These are phyloP conservation scores for Heliconius himera DNA, from an alignment of 1,140 invertebrate genomes.

Conservation along the genomic window DNA sequence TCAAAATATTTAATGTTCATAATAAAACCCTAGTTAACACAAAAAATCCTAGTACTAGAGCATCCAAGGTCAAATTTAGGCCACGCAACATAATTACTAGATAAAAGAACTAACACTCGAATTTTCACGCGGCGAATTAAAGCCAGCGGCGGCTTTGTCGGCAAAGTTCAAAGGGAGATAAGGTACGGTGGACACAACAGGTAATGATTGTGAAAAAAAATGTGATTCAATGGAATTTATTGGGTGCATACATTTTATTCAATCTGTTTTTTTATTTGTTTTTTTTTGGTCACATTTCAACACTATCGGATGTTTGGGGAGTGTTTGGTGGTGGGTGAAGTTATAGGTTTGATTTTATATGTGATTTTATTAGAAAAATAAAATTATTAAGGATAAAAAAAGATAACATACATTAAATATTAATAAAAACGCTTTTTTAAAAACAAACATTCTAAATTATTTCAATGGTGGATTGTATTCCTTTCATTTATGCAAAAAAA, in stretches of 20 bases:
- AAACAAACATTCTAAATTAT: no score
- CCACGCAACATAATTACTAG: conserved; percentile 44
- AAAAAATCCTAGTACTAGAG: neutral
- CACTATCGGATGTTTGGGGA: no score
- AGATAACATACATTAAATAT: no score
- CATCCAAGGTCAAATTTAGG: conserved; percentile 43
- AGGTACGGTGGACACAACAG: conserved; percentile 44
- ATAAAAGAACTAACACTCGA: conserved; percentile 50
- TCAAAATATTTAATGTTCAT: no score
- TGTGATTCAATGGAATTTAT: conserved; percentile 15
- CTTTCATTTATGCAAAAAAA: no score
- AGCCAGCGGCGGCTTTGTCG: conserved; percentile 66
- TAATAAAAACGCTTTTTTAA: no score
- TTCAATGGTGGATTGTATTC: no score
- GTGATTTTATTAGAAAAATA: no score
- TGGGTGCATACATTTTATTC: neutral
- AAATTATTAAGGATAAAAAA: no score
- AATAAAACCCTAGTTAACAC: neutral
- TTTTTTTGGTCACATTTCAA: no score
- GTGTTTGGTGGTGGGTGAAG: no score
- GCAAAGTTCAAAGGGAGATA: conserved; percentile 58
- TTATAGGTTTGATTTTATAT: no score
- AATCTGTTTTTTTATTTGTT: neutral
- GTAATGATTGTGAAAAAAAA: conserved; percentile 25
- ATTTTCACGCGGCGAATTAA: conserved; percentile 64